These are phyloP conservation scores for Itoplectis maculator DNA, from an alignment of 2,888 invertebrate species.

Conservation along the genomic window DNA sequence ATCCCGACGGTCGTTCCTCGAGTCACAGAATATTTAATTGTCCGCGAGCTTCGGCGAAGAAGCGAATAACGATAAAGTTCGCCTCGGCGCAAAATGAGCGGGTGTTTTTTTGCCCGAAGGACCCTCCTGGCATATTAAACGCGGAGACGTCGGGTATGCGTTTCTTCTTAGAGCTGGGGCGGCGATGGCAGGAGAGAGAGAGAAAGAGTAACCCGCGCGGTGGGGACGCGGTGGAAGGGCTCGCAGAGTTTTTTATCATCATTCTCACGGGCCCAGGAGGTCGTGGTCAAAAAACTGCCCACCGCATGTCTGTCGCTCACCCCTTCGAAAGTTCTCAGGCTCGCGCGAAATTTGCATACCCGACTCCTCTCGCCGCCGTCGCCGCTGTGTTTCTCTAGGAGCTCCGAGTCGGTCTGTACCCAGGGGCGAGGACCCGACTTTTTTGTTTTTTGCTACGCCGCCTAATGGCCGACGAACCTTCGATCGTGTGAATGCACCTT, in stretches of 20 bases:
- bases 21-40: slow-evolving; percentile 62
- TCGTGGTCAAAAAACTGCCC: slow-evolving; percentile 77
- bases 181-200: slow-evolving; percentile 24
- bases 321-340: slow-evolving; percentile 72
- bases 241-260: slow-evolving; percentile 69
- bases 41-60: slow-evolving; percentile 19
- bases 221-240: slow-evolving; percentile 52
- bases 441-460: slow-evolving; percentile 34
- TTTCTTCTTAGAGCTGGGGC: slow-evolving; percentile 46
- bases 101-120: slow-evolving; percentile 54
- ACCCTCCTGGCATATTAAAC: slow-evolving; percentile 65
- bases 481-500: slow-evolving; percentile 68
- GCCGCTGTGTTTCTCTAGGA: slow-evolving; percentile 46
- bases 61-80: slow-evolving; percentile 56
- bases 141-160: slow-evolving; percentile 58
- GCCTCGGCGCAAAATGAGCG: slow-evolving; percentile 59
- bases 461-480: slow-evolving; percentile 52
- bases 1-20: not conserved
- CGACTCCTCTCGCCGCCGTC: slow-evolving; percentile 55
- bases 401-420: slow-evolving; percentile 25
- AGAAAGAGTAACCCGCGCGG: too few species aligned
- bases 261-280: slow-evolving; percentile 77
- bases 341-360: slow-evolving; percentile 72
- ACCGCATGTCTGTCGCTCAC: slow-evolving; percentile 64
- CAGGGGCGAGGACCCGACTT: slow-evolving; percentile 44